A percentile compares a stretch with the other conserved stretches of the same genome.
These are phyloP conservation scores for Microctonus aethiopoides DNA, from an alignment of 2,888 invertebrate species.

Conservation along the genomic window DNA sequence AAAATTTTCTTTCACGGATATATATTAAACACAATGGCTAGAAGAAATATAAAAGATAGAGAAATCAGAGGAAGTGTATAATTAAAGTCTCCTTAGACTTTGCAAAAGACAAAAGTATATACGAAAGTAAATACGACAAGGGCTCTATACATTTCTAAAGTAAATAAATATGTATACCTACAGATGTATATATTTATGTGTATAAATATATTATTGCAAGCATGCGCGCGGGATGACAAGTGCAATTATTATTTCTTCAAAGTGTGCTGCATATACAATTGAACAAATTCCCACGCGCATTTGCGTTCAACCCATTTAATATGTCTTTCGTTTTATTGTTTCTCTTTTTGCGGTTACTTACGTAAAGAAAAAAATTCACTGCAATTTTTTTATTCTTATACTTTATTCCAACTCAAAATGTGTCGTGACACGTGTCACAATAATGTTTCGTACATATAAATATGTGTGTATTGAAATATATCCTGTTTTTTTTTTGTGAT, in stretches of 20 bases:
- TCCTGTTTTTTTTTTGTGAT: neutral
- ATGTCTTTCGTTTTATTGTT: neutral
- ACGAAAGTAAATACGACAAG: neutral
- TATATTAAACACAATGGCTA: neutral
- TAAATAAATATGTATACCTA: no score
- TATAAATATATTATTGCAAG: no score
- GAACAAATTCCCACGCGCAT: constrained; percentile 14
- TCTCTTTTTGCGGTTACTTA: constrained; percentile 7
- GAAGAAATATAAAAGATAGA: neutral
- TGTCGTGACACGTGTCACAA: constrained; percentile 20
- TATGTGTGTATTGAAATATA: neutral
- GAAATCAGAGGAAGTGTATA: constrained; percentile 9
- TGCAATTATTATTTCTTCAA: constrained; percentile 11
- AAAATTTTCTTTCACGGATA: neutral
- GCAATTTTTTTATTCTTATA: neutral
- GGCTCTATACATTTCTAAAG: no score
- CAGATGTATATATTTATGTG: no score
- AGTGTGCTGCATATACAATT: neutral
- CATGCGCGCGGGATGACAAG: constrained; percentile 11
- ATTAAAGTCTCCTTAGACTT: neutral
- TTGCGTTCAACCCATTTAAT: neutral
- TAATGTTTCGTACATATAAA: constrained; percentile 1
- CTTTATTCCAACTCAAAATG: constrained; percentile 1
- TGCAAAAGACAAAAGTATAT: constrained; percentile 4
- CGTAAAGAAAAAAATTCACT: constrained; percentile 23